Conservation (phyloP, 2,888 invertebrate species). For the Galeruca laticollis region DNA sequence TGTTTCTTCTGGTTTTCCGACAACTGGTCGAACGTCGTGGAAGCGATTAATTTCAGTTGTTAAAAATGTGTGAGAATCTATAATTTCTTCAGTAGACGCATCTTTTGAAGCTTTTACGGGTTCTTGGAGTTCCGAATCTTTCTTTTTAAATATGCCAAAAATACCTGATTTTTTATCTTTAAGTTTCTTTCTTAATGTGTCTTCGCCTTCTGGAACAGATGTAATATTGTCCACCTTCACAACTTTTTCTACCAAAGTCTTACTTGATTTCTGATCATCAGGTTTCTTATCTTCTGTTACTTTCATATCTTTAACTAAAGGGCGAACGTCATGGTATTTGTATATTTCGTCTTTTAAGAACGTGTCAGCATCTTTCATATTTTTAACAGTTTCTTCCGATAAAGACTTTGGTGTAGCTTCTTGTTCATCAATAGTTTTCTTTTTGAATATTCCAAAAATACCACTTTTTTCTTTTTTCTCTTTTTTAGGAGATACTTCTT, state of each 20-base stretch:
- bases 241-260: constrained; percentile 7
- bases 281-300: constrained; percentile 1
- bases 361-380: constrained; percentile 35
- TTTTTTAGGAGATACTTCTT: constrained; percentile 14
- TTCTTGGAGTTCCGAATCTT: constrained; percentile 21
- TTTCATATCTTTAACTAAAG: constrained; percentile 26
- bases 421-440: constrained; percentile 16
- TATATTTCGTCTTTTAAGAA: constrained; percentile 44
- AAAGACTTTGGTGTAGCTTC: not conserved
- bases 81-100: constrained; percentile 29
- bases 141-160: constrained; percentile 35
- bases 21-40: constrained; percentile 45
- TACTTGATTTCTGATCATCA: not conserved
- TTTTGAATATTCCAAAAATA: constrained; percentile 41
- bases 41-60: constrained; percentile 49
- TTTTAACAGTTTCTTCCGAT: constrained; percentile 22
- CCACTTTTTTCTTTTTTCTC: constrained; percentile 41
- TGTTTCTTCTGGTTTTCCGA: constrained; percentile 14
- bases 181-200: constrained; percentile 7
- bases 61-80: constrained; percentile 51
- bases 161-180: constrained; percentile 29
- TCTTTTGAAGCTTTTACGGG: not conserved
- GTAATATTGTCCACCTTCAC: too few relatives aligned
- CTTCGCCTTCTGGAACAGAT: constrained; percentile 10
- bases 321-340: constrained; percentile 47